Evolutionary conservation across 1,140 invertebrate species (phyloP), one percentile per base, ranked within the genome.

Genomic region (Leptopilina boulardi): DNA sequence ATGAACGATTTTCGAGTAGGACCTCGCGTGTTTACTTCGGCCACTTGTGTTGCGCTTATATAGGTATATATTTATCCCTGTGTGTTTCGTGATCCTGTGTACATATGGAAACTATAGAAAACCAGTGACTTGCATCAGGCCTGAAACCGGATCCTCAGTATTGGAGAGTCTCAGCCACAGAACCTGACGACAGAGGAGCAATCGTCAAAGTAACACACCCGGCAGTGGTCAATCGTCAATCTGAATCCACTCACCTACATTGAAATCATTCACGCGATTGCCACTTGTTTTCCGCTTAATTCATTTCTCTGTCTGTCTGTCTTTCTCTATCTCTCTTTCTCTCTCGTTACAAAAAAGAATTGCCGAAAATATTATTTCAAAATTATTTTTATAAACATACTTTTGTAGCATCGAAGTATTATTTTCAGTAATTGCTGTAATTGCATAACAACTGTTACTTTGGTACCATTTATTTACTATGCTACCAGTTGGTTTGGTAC

Each of bases 191-290:
- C 78, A 78, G 81, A 84, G 77, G 79, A 38, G 75, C 59, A 71
- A 80, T 78, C 77, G 41, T 78, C 79, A 74, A 75, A 80, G 78
- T 81, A 80, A 81, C 80, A 85, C 84, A 85, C 83, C 84, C 84
- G 84, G 84, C 83, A 83, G 85, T 86, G 84, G 83, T 86, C 77
- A 74, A 74, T 71, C 59, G 83, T 86, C 77, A 74, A 74, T 71
- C 59, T 77, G 76, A 51, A 19, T 75, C 59, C 74, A 74, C 74
- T 66, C 47, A 70, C 70, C 71, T 74, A 84, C 84, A 79, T 85
- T 82, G 82, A 84, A 85, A 86, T 82, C 79, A 73, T 85, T 86
- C 81, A 83, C 83, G 81, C 83, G n/a, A 82, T 84, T 82, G 23
- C 56, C 47, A 59, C 23, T 71, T 70, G 30, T 44, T 59, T 42